Evolutionary conservation across 2,113 vertebrate genomes (phyloP).

Genomic region (Dipodomys ordii): DNA sequence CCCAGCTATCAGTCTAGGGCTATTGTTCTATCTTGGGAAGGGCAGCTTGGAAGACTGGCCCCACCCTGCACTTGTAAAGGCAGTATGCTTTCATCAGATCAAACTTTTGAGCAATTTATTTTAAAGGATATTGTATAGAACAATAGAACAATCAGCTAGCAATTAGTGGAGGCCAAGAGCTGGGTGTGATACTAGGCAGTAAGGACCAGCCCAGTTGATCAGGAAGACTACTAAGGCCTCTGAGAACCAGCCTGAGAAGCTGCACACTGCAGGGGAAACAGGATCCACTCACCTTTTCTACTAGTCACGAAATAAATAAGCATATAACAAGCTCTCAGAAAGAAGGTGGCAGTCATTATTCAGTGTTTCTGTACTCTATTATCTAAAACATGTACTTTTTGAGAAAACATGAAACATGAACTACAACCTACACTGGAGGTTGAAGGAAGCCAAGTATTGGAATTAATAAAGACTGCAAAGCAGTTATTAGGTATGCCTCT

Average conservation of each 20-base stretch:
- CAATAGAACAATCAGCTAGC: slow-evolving; percentile 37
- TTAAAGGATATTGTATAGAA: not conserved
- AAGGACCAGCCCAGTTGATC: not conserved
- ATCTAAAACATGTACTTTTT: not conserved
- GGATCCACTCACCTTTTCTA: not conserved
- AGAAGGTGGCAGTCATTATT: not conserved
- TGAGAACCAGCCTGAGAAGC: not conserved
- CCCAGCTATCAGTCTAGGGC: not conserved
- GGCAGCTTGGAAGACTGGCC: not conserved
- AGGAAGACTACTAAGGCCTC: not conserved
- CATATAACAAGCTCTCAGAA: not conserved
- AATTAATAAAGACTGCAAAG: not conserved
- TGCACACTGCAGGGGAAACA: not conserved
- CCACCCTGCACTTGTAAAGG: not conserved
- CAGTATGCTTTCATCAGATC: slow-evolving; percentile 8
- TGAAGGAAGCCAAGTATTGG: not conserved
- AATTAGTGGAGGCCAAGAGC: not conserved
- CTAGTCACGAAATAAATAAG: not conserved
- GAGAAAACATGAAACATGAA: not conserved
- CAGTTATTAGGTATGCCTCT: too few relatives aligned
- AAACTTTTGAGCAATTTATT: slow-evolving; percentile 21
- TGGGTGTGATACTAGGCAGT: not conserved
- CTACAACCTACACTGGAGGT: not conserved
- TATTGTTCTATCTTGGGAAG: not conserved
- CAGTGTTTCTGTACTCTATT: not conserved